These are phyloP conservation scores for Bathynomus jamesi DNA, from an alignment of 1,140 invertebrate genomes.

Conservation along the genomic window DNA sequence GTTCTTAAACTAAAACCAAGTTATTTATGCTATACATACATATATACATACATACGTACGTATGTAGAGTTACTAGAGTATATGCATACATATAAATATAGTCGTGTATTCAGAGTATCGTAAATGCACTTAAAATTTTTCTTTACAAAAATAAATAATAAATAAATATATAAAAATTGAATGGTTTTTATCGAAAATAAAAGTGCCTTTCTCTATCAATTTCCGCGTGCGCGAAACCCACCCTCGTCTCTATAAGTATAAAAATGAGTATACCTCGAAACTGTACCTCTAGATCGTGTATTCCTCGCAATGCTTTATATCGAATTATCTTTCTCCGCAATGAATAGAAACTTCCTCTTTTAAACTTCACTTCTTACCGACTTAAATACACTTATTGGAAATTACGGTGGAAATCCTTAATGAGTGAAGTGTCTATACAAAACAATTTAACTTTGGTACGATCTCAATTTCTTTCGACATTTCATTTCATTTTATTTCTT, in stretches of 20 bases:
- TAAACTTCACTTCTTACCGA: too few relatives aligned
- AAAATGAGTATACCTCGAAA: background rate
- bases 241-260: background rate
- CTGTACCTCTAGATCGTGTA: background rate
- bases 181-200: background rate
- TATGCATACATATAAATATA: background rate
- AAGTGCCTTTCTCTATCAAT: background rate
- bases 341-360: background rate
- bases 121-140: background rate
- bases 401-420: too few relatives aligned
- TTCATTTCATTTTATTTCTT: too few relatives aligned
- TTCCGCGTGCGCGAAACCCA: background rate
- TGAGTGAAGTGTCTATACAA: too few relatives aligned
- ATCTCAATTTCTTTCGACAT: too few relatives aligned
- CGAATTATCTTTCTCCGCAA: background rate
- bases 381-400: too few relatives aligned
- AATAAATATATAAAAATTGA: background rate
- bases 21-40: background rate
- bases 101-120: background rate
- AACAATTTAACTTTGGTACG: too few relatives aligned
- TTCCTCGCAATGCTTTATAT: background rate
- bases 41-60: background rate
- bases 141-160: background rate
- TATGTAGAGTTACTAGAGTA: background rate
- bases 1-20: too few relatives aligned